Evolutionary conservation across 1,140 invertebrate species (phyloP).

Genomic region (Bactericera cockerelli): DNA sequence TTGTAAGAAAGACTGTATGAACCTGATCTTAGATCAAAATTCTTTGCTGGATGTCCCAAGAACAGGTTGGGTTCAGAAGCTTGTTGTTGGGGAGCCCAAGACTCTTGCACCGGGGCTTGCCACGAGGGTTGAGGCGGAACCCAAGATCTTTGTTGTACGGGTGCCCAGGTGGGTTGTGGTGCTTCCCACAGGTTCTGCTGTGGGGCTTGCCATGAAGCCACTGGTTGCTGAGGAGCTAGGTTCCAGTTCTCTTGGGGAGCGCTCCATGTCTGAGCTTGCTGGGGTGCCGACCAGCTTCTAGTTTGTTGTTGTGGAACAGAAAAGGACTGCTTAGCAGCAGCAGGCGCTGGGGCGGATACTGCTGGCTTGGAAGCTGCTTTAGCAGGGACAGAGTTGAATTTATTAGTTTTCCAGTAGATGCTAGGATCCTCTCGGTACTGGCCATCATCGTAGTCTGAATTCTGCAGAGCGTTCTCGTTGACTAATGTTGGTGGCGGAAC

Average conservation of each 20-base stretch:
- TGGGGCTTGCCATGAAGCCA: slow-evolving; percentile 23
- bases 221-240: slow-evolving; percentile 19
- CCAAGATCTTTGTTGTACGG: slow-evolving; percentile 29
- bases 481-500: slow-evolving; percentile 54
- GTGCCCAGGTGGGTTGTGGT: slow-evolving; percentile 21
- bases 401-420: slow-evolving; percentile 56
- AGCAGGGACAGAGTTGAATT: slow-evolving; percentile 26
- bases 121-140: slow-evolving; percentile 25
- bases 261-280: slow-evolving; percentile 21
- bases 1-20: slow-evolving; percentile 53
- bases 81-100: slow-evolving; percentile 12
- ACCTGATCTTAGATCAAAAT: slow-evolving; percentile 45
- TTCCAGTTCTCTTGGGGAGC: slow-evolving; percentile 14
- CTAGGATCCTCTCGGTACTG: slow-evolving; percentile 65
- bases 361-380: slow-evolving; percentile 22
- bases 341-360: slow-evolving; percentile 29
- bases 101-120: slow-evolving; percentile 24
- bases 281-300: slow-evolving; percentile 20
- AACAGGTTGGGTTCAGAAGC: slow-evolving; percentile 25
- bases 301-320: slow-evolving; percentile 26
- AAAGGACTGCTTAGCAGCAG: slow-evolving; percentile 28
- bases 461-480: slow-evolving; percentile 31
- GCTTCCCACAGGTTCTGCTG: slow-evolving; percentile 31
- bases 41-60: slow-evolving; percentile 39
- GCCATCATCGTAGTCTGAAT: slow-evolving; percentile 52